Percentiles rank a stretch among this genome's conserved stretches.
Conservation (phyloP, 2,888 invertebrate genomes). For the Biston stratarius region DNA sequence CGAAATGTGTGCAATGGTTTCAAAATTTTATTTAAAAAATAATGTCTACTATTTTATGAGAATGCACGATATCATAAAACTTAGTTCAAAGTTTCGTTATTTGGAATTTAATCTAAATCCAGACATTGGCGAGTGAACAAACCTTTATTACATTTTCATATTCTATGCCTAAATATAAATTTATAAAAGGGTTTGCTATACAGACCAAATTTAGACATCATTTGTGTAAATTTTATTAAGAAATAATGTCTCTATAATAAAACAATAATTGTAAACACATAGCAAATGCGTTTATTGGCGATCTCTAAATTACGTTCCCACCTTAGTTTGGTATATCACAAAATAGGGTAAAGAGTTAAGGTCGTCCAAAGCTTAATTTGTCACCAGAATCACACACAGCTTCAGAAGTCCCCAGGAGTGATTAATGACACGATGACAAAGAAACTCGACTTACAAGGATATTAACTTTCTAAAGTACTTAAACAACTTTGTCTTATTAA, state of each 20-base stretch:
- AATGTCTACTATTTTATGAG: too few relatives aligned
- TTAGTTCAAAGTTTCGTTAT: conserved; percentile 13
- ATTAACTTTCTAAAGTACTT: neutral
- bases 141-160: conserved; percentile 24
- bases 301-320: too few relatives aligned
- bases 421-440: conserved; percentile 21
- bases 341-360: conserved; percentile 7
- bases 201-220: neutral
- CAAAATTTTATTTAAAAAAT: too few relatives aligned
- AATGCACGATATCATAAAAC: conserved; percentile 1
- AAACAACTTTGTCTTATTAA: conserved; percentile 20
- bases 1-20: too few relatives aligned
- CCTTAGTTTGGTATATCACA: too few relatives aligned
- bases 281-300: too few relatives aligned
- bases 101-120: conserved; percentile 27
- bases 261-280: too few relatives aligned
- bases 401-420: conserved; percentile 20
- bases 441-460: conserved; percentile 30
- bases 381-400: conserved; percentile 22
- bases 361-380: conserved; percentile 16
- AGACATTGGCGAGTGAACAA: conserved; percentile 31
- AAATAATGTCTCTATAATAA: too few relatives aligned
- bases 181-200: neutral
- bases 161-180: conserved; percentile 14
- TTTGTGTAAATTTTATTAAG: too few relatives aligned